Percentiles rank a stretch among this genome's conserved stretches.
Evolutionary conservation across 2,113 vertebrate genomes (phyloP).

Genomic region (Pelvicachromis taeniatus): DNA sequence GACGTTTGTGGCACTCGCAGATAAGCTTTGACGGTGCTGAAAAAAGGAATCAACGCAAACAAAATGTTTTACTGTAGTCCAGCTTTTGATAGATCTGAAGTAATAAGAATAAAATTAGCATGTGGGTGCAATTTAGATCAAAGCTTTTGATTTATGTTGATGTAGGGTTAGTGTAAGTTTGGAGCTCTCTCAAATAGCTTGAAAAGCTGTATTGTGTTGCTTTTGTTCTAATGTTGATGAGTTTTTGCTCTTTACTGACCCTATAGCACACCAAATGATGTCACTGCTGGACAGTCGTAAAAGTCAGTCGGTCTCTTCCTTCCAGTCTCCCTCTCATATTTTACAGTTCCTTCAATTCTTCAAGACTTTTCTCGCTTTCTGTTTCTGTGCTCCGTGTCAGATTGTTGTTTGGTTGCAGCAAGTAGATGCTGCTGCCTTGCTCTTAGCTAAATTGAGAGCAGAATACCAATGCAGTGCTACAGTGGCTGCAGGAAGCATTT

Average conservation of each 20-base stretch:
- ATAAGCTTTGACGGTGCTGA: background rate
- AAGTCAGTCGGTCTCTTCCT: background rate
- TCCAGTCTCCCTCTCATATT: background rate
- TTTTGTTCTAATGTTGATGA: background rate
- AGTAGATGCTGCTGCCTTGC: conserved; percentile 45
- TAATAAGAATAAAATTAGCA: background rate
- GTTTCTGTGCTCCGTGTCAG: conserved; percentile 28
- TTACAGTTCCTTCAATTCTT: conserved; percentile 34
- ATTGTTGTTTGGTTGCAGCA: conserved; percentile 49
- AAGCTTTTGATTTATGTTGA: background rate
- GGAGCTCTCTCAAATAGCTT: background rate
- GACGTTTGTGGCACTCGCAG: background rate
- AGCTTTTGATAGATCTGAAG: background rate
- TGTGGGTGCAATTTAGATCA: background rate
- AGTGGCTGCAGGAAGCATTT: conserved; percentile 67
- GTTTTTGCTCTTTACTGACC: background rate
- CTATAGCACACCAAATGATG: background rate
- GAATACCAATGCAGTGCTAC: conserved; percentile 66
- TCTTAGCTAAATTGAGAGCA: conserved; percentile 60
- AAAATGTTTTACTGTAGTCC: background rate
- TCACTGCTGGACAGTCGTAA: background rate
- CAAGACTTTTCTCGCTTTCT: background rate
- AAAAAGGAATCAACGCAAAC: background rate
- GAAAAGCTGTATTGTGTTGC: background rate
- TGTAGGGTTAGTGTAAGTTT: background rate